Base-by-base conservation (phyloP, 2,113 vertebrate species). In the Hyla sarda region DNA sequence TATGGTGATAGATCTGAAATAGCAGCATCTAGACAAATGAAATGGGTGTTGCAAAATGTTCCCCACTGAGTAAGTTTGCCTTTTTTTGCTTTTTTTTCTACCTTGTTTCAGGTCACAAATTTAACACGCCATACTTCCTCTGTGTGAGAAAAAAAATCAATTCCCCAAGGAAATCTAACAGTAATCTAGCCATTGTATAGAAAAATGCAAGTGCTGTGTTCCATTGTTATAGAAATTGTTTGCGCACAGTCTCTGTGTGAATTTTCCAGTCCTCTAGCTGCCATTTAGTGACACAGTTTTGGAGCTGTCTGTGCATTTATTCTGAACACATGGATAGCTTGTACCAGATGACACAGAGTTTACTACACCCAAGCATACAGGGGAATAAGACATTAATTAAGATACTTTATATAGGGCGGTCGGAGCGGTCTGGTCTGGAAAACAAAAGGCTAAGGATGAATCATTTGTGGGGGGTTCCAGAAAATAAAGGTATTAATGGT, bases 211-310 rank as follows among this genome's bases (percentile, higher is more conserved):
- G 52, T 37, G 72, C 54, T 34, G 67, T 47, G 41, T 12, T 73
- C 77, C 34, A 73, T 86, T 86, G 77, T 81, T 73, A 77, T 17
- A 81, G 45, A 73, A 81, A 81, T 86, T 47, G 76, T 86, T 28
- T 28, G 67, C 60, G 52, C 67, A 48, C 48, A 73, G n/a, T 21
- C 34, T n/a, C 85, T 62, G 3, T 47, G 58, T 71, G 28, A 79
- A 48, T 72, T 32, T 81, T 86, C 30, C 32, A 34, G 69, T 50
- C 65, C 79, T 82, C 50, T 74, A 34, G 30, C 48, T 86, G 34
- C 62, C 25, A 34, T 80, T 80, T 80, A 86, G 62, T 56, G 58
- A 80, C 62, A 85, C 45, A 30, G 67, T 82, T 87, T 82, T 28
- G n/a, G 65, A 54, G 19, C 71, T 47, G 34, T 60, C 69, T 83